Base-by-base conservation (phyloP, 2,888 invertebrate species). In the Drosophila rubida region DNA sequence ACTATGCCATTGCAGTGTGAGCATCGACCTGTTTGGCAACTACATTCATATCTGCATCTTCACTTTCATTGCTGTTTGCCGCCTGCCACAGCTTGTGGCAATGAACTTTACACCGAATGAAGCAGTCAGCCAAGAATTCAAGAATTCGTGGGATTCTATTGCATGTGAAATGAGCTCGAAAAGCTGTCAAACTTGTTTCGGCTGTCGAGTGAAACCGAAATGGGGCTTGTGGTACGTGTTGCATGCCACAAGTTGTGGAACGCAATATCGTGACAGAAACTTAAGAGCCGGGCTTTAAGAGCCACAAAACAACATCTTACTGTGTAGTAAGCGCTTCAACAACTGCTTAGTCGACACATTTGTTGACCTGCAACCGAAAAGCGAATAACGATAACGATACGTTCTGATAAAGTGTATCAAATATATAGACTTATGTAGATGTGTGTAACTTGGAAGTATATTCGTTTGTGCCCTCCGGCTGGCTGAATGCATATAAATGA, bases 101-200 rank as follows among this genome's bases (percentile, higher is more conserved):
- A 76, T 79, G 87, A 83, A 84, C 87, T 75, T 70, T 81, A 44
- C 39, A 27, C 63, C 19, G 44, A 46, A 41, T 41, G 30, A 42
- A 37, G 30, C 30, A 32, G 23, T 16, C 30, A 48, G 14, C 37
- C 19, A 19, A 19, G 19, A 19, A 19, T 19, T 19, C 13, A 16
- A 51, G 51, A 72, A 62, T 75, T 70, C 67, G 65, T 66, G 25
- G 65, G 79, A 65, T 57, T 72, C 63, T 46, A 69, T 59, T 74
- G 74, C 69, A 63, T 57, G 59, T 75, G 50, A 57, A 60, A 68
- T 69, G 61, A 45, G 62, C 66, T 42, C 39, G n/a, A 55, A 60
- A 67, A 61, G 86, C 69, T 80, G 83, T 66, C 80, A 86, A 87
- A 87, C 84, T 77, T 76, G 87, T 84, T 84, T 79, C 49, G 30